Evolutionary conservation across 2,797 vertebrate genomes (phyloP).

Genomic region (Galago senegalensis): DNA sequence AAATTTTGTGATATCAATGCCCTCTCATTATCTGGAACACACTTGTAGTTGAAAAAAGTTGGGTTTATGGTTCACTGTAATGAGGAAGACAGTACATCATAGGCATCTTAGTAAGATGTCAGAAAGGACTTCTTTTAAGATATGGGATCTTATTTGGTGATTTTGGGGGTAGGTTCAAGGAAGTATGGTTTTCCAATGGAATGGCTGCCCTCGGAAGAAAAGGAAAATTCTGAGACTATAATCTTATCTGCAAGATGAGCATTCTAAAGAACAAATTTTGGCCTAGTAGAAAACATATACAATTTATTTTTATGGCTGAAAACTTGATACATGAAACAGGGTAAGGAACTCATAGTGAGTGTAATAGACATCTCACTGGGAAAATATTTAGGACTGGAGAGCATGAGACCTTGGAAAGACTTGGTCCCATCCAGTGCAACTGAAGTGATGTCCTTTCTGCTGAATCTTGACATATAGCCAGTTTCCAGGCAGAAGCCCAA

Average conservation of each 20-base stretch:
- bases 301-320: conserved; percentile 43
- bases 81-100: conserved; percentile 20
- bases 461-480: neutral
- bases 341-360: neutral
- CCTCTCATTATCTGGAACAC: neutral
- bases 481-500: neutral
- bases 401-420: neutral
- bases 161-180: neutral
- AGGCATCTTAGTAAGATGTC: conserved; percentile 13
- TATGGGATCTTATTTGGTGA: neutral
- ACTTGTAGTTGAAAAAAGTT: conserved; percentile 6
- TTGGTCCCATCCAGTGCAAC: neutral
- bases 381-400: neutral
- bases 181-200: conserved; percentile 14
- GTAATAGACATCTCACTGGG: neutral
- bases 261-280: conserved; percentile 38
- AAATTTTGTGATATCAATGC: conserved; percentile 17
- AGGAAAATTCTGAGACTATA: neutral
- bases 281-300: neutral
- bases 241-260: neutral
- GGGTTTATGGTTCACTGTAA: neutral
- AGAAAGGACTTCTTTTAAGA: neutral
- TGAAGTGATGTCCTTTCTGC: conserved; percentile 61
- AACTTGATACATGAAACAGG: conserved; percentile 25
- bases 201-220: neutral